A percentile compares a stretch with the other conserved stretches of the same genome.
Evolutionary conservation across 2,797 vertebrate species (phyloP).

Genomic region (Oreonectes daqikongensis): DNA sequence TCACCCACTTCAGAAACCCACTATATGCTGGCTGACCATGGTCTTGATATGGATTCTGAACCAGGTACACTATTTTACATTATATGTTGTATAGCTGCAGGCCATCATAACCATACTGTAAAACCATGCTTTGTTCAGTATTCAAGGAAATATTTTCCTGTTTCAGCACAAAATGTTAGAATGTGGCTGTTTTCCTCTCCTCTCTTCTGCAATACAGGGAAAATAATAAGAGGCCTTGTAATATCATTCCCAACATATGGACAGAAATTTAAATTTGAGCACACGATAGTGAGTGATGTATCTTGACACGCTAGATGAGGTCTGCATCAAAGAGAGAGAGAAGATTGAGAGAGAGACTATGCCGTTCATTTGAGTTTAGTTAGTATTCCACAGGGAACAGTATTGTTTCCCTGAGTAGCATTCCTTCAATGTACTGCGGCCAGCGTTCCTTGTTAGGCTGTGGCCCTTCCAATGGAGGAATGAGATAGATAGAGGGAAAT

Average conservation of each 20-base stretch:
- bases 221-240: constrained; percentile 42
- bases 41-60: neutral
- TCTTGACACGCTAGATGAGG: constrained; percentile 80
- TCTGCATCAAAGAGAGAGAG: constrained; percentile 58
- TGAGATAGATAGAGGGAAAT: constrained; percentile 53
- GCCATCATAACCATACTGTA: neutral
- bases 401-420: constrained; percentile 84
- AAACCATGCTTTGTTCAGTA: neutral
- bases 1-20: neutral
- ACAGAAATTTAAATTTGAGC: constrained; percentile 81
- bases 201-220: neutral
- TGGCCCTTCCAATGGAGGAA: constrained; percentile 80
- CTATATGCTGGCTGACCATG: neutral
- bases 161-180: neutral
- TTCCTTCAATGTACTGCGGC: constrained; percentile 86
- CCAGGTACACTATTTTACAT: neutral
- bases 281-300: constrained; percentile 92
- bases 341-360: constrained; percentile 46
- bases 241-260: constrained; percentile 60
- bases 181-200: neutral
- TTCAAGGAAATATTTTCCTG: neutral
- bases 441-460: constrained; percentile 94
- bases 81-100: neutral
- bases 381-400: constrained; percentile 88
- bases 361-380: constrained; percentile 84